These are phyloP conservation scores for Stenodera caucasica DNA, from an alignment of 2,888 invertebrate genomes.

Conservation along the genomic window DNA sequence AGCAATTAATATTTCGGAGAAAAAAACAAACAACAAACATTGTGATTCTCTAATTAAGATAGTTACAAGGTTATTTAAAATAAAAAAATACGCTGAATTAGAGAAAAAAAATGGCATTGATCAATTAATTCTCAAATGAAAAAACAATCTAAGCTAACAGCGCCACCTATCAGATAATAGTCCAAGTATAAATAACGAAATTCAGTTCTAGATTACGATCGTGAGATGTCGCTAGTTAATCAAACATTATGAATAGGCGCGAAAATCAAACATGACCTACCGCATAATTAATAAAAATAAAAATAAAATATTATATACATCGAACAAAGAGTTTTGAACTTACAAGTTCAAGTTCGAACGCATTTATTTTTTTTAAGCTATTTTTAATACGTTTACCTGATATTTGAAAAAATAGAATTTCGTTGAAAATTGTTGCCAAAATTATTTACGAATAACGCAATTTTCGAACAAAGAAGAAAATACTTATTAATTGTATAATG, in stretches of 20 bases:
- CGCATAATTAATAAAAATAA: conserved; percentile 10
- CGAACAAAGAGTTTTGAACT: conserved; percentile 20
- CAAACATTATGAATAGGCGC: neutral
- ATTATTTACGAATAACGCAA: neutral
- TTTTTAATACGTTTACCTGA: neutral
- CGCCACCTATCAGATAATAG: neutral
- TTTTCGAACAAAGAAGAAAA: neutral
- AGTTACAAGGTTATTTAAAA: neutral
- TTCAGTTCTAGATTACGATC: neutral
- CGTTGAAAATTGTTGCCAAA: neutral
- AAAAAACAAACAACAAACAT: neutral
- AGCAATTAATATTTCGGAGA: neutral
- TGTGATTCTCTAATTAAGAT: neutral
- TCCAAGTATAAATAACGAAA: neutral
- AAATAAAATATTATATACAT: conserved; percentile 19
- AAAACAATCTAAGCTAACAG: neutral
- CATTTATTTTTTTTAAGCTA: conserved; percentile 10
- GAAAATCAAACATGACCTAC: conserved; percentile 15
- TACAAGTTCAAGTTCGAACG: conserved; percentile 25
- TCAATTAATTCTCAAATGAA: too few relatives aligned
- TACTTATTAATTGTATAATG: neutral
- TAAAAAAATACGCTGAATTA: neutral
- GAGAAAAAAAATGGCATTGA: neutral
- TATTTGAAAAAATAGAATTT: neutral
- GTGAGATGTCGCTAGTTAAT: neutral